Base-by-base conservation (phyloP, 2,797 vertebrate genomes). In the Tadarida brasiliensis region DNA sequence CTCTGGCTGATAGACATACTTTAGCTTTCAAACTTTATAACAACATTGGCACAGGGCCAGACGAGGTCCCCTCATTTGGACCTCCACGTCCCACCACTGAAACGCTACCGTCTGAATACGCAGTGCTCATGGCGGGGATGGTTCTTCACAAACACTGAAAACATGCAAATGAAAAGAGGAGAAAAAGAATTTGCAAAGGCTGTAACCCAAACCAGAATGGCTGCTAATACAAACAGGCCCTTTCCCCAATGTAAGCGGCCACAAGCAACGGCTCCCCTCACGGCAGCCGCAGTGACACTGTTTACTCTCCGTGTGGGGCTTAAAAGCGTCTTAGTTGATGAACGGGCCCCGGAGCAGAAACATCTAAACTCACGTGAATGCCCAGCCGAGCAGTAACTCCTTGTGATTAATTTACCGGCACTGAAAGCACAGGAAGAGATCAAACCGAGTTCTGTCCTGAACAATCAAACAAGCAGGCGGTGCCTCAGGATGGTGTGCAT, bases 381-480 rank as follows among this genome's bases (percentile, higher is more conserved):
- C 97, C 97, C 98, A 96, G 96, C 86, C 98, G 96, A 98, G 97
- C 96, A 98, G 78, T 94, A 97, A 98, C 94, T 97, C 97, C 96
- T 96, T 98, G 95, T 98, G 98, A 98, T 98, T 98, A 98, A 98
- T 98, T 98, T 97, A 97, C 93, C 97, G 97, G 96, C 54, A 95
- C 97, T 76, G 88, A 97, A 98, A 98, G 94, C 89, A 95, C 84
- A 83, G 96, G 83, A 90, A 97, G 97, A 98, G 97, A 98, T 98
- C 98, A 98, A 98, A 98, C 97, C 93, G 47, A 68, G 51, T 65
- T 86, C 95, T 35, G 54, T 49, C 94, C 95, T 97, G 97, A 84
- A 98, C 97, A 98, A 98, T 95, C 94, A 95, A 89, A 97, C 96
- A 97, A 94, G 71, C 49, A 49, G 96, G 57, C 22, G 0, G 19